Conservation (phyloP, 2,888 invertebrate species). For the Itoplectis maculator region DNA sequence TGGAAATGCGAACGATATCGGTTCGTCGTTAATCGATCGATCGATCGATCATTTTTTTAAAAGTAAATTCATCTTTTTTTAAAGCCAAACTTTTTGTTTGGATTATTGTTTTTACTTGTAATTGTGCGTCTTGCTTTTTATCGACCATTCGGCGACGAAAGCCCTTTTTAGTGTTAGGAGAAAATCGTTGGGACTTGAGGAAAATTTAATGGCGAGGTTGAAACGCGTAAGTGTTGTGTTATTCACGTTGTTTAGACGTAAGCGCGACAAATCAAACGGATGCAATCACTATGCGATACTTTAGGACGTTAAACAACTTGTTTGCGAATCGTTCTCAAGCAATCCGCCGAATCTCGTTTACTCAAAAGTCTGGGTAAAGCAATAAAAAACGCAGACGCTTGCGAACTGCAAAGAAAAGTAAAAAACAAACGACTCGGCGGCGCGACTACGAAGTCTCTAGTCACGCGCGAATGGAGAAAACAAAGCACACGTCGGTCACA, state of each 20-base stretch:
- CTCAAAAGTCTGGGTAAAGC: not conserved
- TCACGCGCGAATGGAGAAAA: constrained; percentile 43
- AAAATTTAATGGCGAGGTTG: not conserved
- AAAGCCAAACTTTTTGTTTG: too few relatives aligned
- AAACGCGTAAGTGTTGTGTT: not conserved
- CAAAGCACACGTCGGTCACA: not conserved
- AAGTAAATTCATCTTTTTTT: not conserved
- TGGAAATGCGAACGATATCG: not conserved
- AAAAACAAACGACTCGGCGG: constrained; percentile 45
- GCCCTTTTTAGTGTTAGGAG: not conserved
- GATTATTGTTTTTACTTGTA: too few relatives aligned
- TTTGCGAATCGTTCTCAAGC: not conserved
- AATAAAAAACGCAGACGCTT: not conserved
- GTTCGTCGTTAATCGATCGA: not conserved
- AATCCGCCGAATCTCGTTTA: constrained; percentile 25
- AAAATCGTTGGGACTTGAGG: not conserved
- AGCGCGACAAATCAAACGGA: constrained; percentile 25
- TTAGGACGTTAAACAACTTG: not conserved
- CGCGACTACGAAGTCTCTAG: constrained; percentile 46
- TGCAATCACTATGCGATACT: constrained; percentile 27
- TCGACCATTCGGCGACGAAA: not conserved
- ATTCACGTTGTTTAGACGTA: constrained; percentile 29
- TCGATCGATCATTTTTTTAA: not conserved
- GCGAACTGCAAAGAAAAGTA: not conserved
- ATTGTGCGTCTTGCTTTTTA: too few relatives aligned